Base-by-base conservation (phyloP, 2,888 invertebrate genomes). In the Allolobophora icterica region DNA sequence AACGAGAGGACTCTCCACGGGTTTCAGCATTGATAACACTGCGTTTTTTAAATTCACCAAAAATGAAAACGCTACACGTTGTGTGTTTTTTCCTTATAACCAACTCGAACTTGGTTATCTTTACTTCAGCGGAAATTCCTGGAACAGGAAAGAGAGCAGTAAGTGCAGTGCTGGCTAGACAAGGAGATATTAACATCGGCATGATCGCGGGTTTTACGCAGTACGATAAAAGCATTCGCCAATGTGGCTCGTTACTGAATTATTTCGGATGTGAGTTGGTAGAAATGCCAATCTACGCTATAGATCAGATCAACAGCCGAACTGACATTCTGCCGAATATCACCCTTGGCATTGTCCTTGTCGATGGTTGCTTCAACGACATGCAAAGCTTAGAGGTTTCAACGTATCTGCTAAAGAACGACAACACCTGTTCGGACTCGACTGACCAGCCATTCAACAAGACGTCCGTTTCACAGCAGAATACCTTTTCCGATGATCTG, bases 321-420 rank as follows among this genome's bases (percentile, higher is more conserved):
- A 71, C n/a, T 1, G 71, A 71, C 71, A 5, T 71, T n/a, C 71
- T 71, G n/a, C 71, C 71, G 71, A 71, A 71, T 8, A 71, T 71
- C 30, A 71, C 71, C 11, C 71, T 71, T n/a, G 71, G 71, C 11
- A n/a, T n/a, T 8, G 71, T 71, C 6, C 11, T 71, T 0, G 71
- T 71, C 71, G 71, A 71, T n/a, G 71, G 71, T 71, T 71, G 71
- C n/a, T 71, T 11, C n/a, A 71, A 71, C 71, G 71, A 71, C n/a
- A 71, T 71, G 71, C 30, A 71, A 71, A 71, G 71, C n/a, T 71
- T 71, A 71, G 71, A 30, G n/a, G 71, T 8, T 30, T 71, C 71
- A n/a, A 71, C 71, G 6, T 71, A 71, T 71, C n/a, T 71, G n/a
- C 30, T 71, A 1, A 4, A 71, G n/a, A n/a, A 71, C 71, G 71